Evolutionary conservation across 2,113 vertebrate species (phyloP).

Genomic region (Regulus satrapa): DNA sequence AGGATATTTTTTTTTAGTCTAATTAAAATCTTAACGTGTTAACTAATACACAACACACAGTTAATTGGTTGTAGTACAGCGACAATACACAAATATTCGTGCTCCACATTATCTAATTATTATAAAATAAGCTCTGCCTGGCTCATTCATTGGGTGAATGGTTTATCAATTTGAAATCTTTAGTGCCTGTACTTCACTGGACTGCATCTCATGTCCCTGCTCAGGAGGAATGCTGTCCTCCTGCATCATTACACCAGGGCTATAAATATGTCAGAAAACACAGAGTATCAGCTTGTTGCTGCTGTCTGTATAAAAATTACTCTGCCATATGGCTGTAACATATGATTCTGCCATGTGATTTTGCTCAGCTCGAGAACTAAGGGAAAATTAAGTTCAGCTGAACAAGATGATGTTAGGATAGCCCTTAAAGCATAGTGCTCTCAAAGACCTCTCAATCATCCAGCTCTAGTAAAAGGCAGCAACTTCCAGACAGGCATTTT

Average conservation of each 20-base stretch:
- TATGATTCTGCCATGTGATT: background rate
- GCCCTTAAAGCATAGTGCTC: background rate
- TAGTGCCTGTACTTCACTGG: background rate
- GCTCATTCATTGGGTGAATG: accelerated
- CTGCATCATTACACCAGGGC: background rate
- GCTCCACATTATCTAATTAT: background rate
- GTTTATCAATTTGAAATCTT: background rate
- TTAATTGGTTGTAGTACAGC: background rate
- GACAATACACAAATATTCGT: background rate
- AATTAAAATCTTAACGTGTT: background rate
- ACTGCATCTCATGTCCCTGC: background rate
- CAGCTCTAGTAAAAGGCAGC: background rate
- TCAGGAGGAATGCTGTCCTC: background rate
- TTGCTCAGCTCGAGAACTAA: background rate
- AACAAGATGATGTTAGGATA: background rate
- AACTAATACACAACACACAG: background rate
- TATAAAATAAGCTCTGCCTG: background rate
- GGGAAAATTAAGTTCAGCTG: background rate
- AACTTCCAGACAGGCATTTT: background rate
- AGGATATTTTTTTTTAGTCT: background rate
- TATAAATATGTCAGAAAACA: background rate
- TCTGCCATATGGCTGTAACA: background rate
- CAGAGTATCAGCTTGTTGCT: background rate
- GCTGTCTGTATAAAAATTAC: background rate
- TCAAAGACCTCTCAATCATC: background rate